Evolutionary conservation across 2,113 vertebrate species (phyloP), one percentile per base, ranked within the genome.

Genomic region (Barnardius zonarius): DNA sequence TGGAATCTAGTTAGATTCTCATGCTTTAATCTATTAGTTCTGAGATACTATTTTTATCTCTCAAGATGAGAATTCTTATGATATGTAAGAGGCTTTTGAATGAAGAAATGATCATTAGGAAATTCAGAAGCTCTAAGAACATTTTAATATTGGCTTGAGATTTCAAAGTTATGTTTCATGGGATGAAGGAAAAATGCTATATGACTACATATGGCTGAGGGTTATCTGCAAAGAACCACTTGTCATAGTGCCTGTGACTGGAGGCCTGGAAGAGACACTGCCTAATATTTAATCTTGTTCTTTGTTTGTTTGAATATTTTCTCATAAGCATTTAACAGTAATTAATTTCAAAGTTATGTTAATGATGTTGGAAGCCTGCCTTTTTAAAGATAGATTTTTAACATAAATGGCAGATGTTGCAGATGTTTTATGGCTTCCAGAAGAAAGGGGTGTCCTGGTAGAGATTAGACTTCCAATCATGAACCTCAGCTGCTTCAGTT

Each of bases 151-250:
- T 77, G 64, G 15, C 37, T 88, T 93, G 83, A 93, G 55, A 61
- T 84, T 92, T 86, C 68, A 73, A 84, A 64, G 41, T 86, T 93
- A 3, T n/a, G 9, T 82, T 88, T 92, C 20, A 84, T 10, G 48
- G 22, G 31, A n/a, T 94, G 73, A 74, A 83, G 80, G 39, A 64
- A 46, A 67, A 92, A 37, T 48, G 31, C 6, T 17, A 5, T 37
- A 14, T 81, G 72, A 54, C 46, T 78, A 18, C 48, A 75, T 46
- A 25, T 44, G 57, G 35, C 73, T 81, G 69, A 63, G 76, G 62
- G 8, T 86, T 92, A 69, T 83, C 82, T 93, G 88, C 89, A 93
- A 64, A 92, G 83, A 86, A 33, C 23, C 73, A 64, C 46, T 88
- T 89, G 25, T 48, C 61, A 17, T 30, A 72, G 44, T 70, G 80